These are phyloP conservation scores for Steinernema carpocapsae DNA, from an alignment of 2,888 invertebrate genomes.

Conservation along the genomic window DNA sequence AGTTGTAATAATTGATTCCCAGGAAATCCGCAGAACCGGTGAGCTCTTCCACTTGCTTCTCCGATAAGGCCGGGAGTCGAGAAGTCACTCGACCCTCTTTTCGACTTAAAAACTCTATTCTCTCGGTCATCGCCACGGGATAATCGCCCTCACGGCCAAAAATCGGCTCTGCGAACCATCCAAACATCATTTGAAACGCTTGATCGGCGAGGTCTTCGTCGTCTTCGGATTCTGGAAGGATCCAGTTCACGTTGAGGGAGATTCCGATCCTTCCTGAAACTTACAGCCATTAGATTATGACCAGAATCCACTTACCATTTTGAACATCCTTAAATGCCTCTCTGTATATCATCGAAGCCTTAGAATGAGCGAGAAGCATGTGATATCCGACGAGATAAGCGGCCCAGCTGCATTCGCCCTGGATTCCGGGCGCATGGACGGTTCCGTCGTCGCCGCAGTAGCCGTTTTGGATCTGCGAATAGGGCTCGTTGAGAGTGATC, in stretches of 20 bases:
- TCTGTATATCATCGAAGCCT: constrained; percentile 75
- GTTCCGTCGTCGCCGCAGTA: constrained; percentile 35
- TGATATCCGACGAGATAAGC: constrained; percentile 76
- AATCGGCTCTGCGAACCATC: constrained; percentile 44
- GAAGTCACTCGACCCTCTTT: constrained; percentile 56
- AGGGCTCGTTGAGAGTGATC: constrained; percentile 82
- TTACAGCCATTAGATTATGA: not conserved
- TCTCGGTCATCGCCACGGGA: constrained; percentile 29
- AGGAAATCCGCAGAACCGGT: constrained; percentile 77
- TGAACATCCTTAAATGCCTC: constrained; percentile 71
- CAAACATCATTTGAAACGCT: constrained; percentile 39
- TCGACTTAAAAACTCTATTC: constrained; percentile 49
- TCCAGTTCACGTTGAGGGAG: constrained; percentile 20
- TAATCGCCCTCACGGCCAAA: constrained; percentile 40
- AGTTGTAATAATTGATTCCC: constrained; percentile 79
- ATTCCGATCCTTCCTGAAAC: constrained; percentile 1
- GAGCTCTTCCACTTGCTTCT: constrained; percentile 59
- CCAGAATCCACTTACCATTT: constrained; percentile 37
- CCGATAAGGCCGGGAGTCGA: constrained; percentile 67
- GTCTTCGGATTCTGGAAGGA: constrained; percentile 28
- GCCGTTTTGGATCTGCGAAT: constrained; percentile 70
- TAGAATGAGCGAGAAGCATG: constrained; percentile 76
- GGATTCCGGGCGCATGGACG: constrained; percentile 42
- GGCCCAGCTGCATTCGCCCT: constrained; percentile 37
- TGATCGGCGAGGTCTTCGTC: constrained; percentile 35